Percentiles rank a stretch among this genome's conserved stretches.
These are phyloP conservation scores for Malaclemys terrapin DNA, from an alignment of 2,113 vertebrate genomes.

Conservation along the genomic window DNA sequence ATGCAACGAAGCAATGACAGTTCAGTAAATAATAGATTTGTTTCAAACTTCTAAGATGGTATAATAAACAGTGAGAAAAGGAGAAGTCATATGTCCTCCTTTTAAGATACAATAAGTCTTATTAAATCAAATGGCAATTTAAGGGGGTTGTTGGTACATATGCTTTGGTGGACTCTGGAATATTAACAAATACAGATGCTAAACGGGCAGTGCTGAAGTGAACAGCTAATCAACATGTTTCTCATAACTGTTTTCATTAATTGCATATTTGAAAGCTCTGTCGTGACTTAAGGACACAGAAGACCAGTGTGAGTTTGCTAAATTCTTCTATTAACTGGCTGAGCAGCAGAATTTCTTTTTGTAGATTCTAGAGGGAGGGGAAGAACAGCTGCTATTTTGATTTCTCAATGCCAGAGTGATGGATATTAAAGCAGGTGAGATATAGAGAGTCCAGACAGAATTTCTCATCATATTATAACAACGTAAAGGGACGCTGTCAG, in stretches of 20 bases:
- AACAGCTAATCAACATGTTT: neutral
- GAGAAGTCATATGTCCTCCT: neutral
- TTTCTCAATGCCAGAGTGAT: neutral
- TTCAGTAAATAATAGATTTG: neutral
- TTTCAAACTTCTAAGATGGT: neutral
- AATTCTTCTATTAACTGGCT: neutral
- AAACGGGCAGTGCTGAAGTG: neutral
- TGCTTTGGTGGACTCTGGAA: neutral
- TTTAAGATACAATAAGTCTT: neutral
- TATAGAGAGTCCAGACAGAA: neutral
- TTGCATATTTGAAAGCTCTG: neutral
- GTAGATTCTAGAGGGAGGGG: neutral
- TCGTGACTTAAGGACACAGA: neutral
- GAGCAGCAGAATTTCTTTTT: neutral
- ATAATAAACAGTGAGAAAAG: neutral
- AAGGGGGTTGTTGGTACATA: neutral
- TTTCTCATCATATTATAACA: neutral
- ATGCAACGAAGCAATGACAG: rapidly evolving
- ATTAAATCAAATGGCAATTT: neutral
- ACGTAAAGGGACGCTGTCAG: neutral
- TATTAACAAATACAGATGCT: neutral
- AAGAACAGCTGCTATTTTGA: constrained; percentile 30
- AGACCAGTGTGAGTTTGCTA: neutral
- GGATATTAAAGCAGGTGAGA: constrained; percentile 38
- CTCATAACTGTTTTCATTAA: neutral